Conservation (phyloP, 2,888 invertebrate species). For the Lepidocyrtinus sp. region DNA sequence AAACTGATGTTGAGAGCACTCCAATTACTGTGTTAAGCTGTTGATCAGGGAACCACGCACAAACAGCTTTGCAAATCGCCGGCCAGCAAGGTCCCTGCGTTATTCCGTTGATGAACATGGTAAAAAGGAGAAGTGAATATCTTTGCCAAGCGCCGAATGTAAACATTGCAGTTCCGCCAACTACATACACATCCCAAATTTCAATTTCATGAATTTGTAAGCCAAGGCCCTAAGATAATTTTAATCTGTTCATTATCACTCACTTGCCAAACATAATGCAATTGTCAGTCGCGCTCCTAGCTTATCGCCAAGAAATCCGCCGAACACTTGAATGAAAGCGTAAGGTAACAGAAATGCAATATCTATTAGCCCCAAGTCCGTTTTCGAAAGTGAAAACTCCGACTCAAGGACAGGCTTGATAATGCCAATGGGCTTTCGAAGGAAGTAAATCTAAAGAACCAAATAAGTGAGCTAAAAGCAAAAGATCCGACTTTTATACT, state of each 20-base stretch:
- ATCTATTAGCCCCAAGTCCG: slow-evolving; percentile 73
- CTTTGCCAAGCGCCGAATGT: slow-evolving; percentile 73
- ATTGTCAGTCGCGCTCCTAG: slow-evolving; percentile 73
- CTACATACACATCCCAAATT: no score
- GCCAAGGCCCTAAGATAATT: background rate
- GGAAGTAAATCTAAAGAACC: slow-evolving; percentile 71
- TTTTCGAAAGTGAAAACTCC: slow-evolving; percentile 72
- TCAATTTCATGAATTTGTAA: slow-evolving; percentile 4
- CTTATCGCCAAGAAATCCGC: slow-evolving; percentile 73
- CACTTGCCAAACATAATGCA: slow-evolving; percentile 70
- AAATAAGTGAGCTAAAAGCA: slow-evolving; percentile 49
- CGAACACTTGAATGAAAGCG: slow-evolving; percentile 72
- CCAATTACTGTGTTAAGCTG: slow-evolving; percentile 73
- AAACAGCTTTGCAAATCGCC: slow-evolving; percentile 73
- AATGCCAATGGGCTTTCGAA: slow-evolving; percentile 74
- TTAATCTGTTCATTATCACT: background rate
- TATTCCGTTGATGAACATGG: slow-evolving; percentile 73
- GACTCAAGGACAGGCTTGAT: slow-evolving; percentile 73
- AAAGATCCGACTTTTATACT: no score
- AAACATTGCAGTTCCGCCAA: slow-evolving; percentile 73
- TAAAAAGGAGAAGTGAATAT: slow-evolving; percentile 71
- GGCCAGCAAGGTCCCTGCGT: slow-evolving; percentile 74
- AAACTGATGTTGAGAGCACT: slow-evolving; percentile 74
- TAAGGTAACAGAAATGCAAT: slow-evolving; percentile 74
- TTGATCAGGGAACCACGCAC: slow-evolving; percentile 73